Percentiles rank a stretch among this genome's conserved stretches.
These are phyloP conservation scores for Sander lucioperca DNA, from an alignment of 2,113 vertebrate species.

Conservation along the genomic window DNA sequence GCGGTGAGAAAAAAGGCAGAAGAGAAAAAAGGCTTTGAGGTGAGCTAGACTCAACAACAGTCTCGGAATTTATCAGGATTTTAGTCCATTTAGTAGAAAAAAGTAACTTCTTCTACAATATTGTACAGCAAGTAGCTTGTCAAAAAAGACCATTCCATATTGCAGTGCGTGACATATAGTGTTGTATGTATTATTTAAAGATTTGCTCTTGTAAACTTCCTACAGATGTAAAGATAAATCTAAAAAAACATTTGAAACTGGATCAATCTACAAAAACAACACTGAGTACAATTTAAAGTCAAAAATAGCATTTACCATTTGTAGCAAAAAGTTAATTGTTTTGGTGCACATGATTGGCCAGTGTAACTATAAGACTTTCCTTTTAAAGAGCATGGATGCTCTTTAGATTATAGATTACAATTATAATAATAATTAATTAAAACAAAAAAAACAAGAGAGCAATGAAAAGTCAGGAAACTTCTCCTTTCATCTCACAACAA, in stretches of 20 bases:
- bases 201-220: neutral
- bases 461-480: neutral
- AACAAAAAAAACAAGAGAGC: neutral
- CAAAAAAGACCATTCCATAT: neutral
- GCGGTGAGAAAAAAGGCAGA: conserved; percentile 36
- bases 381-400: neutral
- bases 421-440: neutral
- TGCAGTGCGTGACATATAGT: neutral
- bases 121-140: neutral
- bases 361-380: too few relatives aligned
- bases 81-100: conserved; percentile 14
- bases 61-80: conserved; percentile 15
- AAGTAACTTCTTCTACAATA: neutral
- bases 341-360: neutral
- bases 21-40: conserved; percentile 40
- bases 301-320: neutral
- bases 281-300: neutral
- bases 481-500: neutral
- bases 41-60: conserved; percentile 3
- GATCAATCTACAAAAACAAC: neutral
- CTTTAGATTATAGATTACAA: neutral
- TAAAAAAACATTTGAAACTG: neutral
- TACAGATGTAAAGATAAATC: neutral
- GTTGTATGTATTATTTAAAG: too few relatives aligned
- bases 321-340: neutral